Conservation (phyloP, 2,113 vertebrate species). For the Malaclemys terrapin region DNA sequence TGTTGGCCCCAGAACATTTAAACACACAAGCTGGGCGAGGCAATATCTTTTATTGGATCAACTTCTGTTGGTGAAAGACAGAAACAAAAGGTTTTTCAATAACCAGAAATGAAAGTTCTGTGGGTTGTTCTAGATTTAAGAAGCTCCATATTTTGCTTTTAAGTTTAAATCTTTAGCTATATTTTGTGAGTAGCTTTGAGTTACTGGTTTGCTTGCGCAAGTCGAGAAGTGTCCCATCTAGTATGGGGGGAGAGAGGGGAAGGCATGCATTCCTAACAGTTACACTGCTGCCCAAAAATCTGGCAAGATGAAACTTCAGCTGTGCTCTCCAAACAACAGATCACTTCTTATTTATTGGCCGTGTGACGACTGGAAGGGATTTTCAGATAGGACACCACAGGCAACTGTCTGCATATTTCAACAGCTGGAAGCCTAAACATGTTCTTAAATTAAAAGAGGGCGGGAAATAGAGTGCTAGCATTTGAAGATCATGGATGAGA, state of each 20-base stretch:
- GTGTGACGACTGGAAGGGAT: background rate
- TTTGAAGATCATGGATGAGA: background rate
- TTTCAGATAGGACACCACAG: slow-evolving; percentile 8
- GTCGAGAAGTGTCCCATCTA: background rate
- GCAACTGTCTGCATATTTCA: slow-evolving; percentile 43
- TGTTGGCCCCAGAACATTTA: background rate
- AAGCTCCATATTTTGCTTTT: background rate
- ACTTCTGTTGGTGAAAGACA: background rate
- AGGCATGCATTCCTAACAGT: background rate
- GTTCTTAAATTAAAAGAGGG: slow-evolving; percentile 12
- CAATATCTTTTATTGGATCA: background rate
- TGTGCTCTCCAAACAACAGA: slow-evolving; percentile 63
- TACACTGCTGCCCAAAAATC: background rate
- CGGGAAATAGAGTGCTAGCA: background rate
- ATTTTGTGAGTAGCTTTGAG: background rate
- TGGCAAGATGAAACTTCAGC: slow-evolving; percentile 55
- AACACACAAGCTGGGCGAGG: background rate
- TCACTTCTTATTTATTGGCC: background rate
- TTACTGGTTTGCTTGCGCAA: background rate
- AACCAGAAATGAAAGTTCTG: background rate
- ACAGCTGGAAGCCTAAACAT: slow-evolving; percentile 52
- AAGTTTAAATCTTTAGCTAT: background rate
- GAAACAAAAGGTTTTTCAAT: background rate
- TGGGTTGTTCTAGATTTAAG: background rate
- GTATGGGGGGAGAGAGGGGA: accelerated